Percentiles rank a stretch among this genome's conserved stretches.
Evolutionary conservation across 35 echinoderm and acorn worm genomes (phyloP).

Genomic region (Ophioderma brevispina): DNA sequence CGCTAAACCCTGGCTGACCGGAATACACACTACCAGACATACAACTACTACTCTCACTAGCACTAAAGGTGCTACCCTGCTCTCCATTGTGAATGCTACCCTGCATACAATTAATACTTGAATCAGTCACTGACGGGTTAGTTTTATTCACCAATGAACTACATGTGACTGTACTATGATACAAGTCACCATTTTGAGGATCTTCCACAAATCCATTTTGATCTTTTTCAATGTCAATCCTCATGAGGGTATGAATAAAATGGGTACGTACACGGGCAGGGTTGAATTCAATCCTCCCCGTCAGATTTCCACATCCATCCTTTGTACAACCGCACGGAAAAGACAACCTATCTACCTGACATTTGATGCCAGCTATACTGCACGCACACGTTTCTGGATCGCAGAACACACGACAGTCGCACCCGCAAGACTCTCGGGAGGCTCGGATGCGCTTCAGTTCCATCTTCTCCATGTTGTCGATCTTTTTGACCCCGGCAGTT

Average conservation of each 20-base stretch:
- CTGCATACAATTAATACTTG: conserved; percentile 21
- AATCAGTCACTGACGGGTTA: neutral
- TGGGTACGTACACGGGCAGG: conserved; percentile 85
- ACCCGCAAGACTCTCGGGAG: conserved; percentile 90
- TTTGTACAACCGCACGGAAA: conserved; percentile 96
- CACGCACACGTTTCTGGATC: conserved; percentile 91
- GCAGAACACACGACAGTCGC: conserved; percentile 82
- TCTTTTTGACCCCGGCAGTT: conserved; percentile 82
- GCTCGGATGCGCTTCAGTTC: conserved; percentile 89
- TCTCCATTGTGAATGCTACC: neutral
- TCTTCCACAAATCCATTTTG: neutral
- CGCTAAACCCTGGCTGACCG: conserved; percentile 4
- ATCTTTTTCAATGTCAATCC: conserved; percentile 83
- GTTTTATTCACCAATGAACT: conserved; percentile 25
- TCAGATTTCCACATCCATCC: conserved; percentile 77
- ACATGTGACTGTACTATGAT: neutral
- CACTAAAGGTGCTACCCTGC: conserved; percentile 3
- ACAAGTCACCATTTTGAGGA: neutral
- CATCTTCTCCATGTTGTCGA: conserved; percentile 90
- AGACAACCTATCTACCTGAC: conserved; percentile 90
- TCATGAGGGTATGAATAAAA: conserved; percentile 89
- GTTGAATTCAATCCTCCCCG: conserved; percentile 94
- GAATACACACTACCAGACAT: neutral
- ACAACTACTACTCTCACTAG: neutral
- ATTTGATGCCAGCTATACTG: conserved; percentile 88